phyloP scores from a whole-genome alignment of 1,140 invertebrate species.

The Bombus confusus region DNA sequence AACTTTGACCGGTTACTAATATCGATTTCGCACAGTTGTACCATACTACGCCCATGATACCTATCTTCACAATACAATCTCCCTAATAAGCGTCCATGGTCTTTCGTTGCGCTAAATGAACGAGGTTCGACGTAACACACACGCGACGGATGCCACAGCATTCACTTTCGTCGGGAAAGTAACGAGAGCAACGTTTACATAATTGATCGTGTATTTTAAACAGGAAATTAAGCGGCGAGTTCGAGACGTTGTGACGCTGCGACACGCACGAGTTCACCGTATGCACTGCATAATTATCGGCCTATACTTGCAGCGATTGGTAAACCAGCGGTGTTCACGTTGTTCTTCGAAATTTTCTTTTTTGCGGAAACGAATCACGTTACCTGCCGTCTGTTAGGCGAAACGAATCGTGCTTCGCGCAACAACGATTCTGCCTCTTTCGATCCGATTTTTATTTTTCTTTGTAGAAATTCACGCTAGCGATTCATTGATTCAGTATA shows the following conservation, averaged over 20 bases:
- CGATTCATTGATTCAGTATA: too few relatives aligned
- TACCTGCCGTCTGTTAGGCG: not conserved
- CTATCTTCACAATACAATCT: not conserved
- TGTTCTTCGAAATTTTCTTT: not conserved
- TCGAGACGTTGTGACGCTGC: not conserved
- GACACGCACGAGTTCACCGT: not conserved
- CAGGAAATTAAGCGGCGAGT: slow-evolving; percentile 11
- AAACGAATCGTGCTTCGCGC: not conserved
- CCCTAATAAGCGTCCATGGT: not conserved
- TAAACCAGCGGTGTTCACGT: not conserved
- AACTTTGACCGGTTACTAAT: not conserved
- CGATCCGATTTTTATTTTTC: not conserved
- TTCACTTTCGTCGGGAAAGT: slow-evolving; percentile 14
- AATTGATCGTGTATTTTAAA: slow-evolving; percentile 5
- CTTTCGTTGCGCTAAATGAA: not conserved
- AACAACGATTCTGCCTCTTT: not conserved
- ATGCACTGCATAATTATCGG: slow-evolving; percentile 12
- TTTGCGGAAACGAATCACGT: not conserved
- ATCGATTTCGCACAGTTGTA: not conserved
- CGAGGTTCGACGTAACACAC: not conserved
- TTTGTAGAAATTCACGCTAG: too few relatives aligned
- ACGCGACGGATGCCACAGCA: not conserved
- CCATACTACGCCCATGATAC: not conserved
- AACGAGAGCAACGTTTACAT: slow-evolving; percentile 2
- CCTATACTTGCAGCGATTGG: not conserved